Conservation (phyloP, 2,888 invertebrate genomes). For the Empis livida region DNA sequence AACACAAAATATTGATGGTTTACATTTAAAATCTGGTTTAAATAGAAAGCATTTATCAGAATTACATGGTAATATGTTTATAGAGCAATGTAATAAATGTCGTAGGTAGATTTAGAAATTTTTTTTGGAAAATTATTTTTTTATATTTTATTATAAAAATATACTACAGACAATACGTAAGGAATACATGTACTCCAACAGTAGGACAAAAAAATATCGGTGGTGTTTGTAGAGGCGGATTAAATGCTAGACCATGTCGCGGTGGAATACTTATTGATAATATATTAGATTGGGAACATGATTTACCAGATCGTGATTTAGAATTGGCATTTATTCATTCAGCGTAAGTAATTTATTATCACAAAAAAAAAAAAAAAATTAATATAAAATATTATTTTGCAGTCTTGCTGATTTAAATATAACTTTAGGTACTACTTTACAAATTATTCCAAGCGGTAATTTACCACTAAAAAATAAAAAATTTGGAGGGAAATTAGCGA, state of each 20-base stretch:
- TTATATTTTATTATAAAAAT: too few species aligned
- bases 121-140: too few species aligned
- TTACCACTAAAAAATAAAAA: constrained; percentile 76
- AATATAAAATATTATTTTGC: constrained; percentile 24
- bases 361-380: background rate
- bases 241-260: constrained; percentile 59
- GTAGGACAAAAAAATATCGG: constrained; percentile 63
- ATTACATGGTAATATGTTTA: constrained; percentile 96
- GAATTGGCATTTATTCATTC: constrained; percentile 76
- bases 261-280: constrained; percentile 85
- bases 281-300: constrained; percentile 95
- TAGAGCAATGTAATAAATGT: constrained; percentile 74
- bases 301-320: constrained; percentile 76
- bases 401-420: constrained; percentile 88
- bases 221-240: constrained; percentile 51
- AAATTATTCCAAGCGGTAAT: constrained; percentile 94
- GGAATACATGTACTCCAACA: constrained; percentile 60
- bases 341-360: constrained; percentile 26
- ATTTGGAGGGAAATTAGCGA: constrained; percentile 76
- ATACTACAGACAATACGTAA: constrained; percentile 58
- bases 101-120: constrained; percentile 48
- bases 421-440: constrained; percentile 92
- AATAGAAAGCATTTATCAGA: constrained; percentile 71
- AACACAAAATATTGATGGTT: constrained; percentile 96
- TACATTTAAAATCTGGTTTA: constrained; percentile 86